Conservation (phyloP, 2,113 vertebrate genomes). For the Lasiurus borealis region DNA sequence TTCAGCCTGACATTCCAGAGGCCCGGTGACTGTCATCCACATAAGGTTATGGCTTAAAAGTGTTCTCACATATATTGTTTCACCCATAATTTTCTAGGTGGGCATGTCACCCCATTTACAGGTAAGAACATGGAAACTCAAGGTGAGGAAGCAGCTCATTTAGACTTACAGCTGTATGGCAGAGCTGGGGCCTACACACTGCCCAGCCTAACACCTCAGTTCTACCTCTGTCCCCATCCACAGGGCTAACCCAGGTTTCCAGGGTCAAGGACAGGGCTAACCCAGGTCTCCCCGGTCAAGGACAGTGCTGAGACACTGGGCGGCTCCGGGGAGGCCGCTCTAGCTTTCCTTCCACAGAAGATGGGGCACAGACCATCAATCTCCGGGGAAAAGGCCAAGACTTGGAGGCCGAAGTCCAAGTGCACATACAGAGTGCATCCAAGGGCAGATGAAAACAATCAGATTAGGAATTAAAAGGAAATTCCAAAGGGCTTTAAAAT, state of each 20-base stretch:
- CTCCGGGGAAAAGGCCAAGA: not conserved
- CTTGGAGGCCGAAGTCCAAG: not conserved
- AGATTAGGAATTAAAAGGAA: constrained; percentile 49
- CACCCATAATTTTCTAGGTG: not conserved
- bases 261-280: too few relatives aligned
- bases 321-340: not conserved
- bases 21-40: not conserved
- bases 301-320: not conserved
- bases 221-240: not conserved
- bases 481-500: constrained; percentile 51
- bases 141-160: not conserved
- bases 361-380: not conserved
- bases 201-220: not conserved
- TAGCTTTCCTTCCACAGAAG: not conserved
- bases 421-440: not conserved
- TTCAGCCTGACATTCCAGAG: not conserved
- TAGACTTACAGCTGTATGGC: not conserved
- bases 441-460: constrained; percentile 21
- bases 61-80: not conserved
- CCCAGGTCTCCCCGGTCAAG: not conserved
- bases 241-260: too few relatives aligned
- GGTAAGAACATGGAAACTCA: not conserved
- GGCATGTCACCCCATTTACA: not conserved
- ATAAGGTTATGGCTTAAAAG: not conserved
- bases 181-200: not conserved